Evolutionary conservation across 2,113 vertebrate species (phyloP).

Genomic region (Lagopus muta): DNA sequence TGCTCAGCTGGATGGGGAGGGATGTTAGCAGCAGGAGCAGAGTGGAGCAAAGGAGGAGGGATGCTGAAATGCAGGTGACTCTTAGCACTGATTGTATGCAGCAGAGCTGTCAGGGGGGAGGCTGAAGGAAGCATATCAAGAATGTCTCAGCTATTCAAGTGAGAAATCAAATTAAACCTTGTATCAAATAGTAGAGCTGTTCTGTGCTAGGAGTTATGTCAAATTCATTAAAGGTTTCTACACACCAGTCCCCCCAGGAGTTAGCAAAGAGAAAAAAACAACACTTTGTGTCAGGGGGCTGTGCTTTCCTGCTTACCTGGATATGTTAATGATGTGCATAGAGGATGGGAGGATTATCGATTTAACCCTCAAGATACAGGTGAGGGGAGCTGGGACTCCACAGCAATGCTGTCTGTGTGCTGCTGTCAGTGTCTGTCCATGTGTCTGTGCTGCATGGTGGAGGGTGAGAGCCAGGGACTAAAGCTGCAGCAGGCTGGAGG

Average conservation of each 20-base stretch:
- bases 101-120: conserved; percentile 33
- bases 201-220: conserved; percentile 15
- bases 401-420: accelerated
- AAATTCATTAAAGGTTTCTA: neutral
- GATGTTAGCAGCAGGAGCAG: neutral
- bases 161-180: conserved; percentile 74
- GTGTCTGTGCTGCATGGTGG: neutral
- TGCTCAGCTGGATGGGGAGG: neutral
- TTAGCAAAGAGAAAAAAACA: neutral
- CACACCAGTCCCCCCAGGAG: neutral
- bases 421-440: accelerated
- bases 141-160: conserved; percentile 68
- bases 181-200: conserved; percentile 36
- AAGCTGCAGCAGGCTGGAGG: neutral
- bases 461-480: neutral
- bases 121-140: conserved; percentile 30
- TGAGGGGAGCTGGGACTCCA: neutral
- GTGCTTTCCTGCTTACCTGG: conserved; percentile 4
- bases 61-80: neutral
- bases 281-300: neutral
- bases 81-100: neutral
- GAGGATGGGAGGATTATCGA: neutral
- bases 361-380: neutral
- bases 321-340: neutral
- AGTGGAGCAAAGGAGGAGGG: neutral